Conservation (phyloP, 1,140 invertebrate species). For the Uloborus diversus region DNA sequence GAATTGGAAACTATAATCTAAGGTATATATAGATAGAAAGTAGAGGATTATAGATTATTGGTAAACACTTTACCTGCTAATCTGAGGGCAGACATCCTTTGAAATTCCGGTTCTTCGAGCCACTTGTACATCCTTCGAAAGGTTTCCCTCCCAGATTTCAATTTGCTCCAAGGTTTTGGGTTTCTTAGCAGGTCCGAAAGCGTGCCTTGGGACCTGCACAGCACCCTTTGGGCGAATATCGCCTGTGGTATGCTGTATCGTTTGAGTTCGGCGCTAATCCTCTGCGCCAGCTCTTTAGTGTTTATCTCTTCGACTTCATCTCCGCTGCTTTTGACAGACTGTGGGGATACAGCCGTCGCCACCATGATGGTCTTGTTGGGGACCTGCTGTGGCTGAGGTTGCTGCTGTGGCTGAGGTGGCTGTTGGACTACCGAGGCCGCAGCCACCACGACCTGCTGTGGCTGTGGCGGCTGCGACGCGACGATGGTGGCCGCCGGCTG, state of each 20-base stretch:
- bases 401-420: slow-evolving; percentile 24
- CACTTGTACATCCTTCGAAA: slow-evolving; percentile 99
- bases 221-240: slow-evolving; percentile 97
- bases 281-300: slow-evolving; percentile 97
- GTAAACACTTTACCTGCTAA: slow-evolving; percentile 93
- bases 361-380: slow-evolving; percentile 64
- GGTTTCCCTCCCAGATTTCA: slow-evolving; percentile 98
- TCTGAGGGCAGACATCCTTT: slow-evolving; percentile 97
- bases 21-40: too few relatives aligned
- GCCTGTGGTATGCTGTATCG: slow-evolving; percentile 99
- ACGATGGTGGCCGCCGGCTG: slow-evolving; percentile 30
- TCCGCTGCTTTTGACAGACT: slow-evolving; percentile 46
- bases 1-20: too few relatives aligned
- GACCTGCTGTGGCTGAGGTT: slow-evolving; percentile 63
- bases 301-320: slow-evolving; percentile 92
- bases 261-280: slow-evolving; percentile 98
- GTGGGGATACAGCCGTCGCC: slow-evolving; percentile 26
- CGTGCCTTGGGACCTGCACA: slow-evolving; percentile 98
- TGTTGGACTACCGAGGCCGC: slow-evolving; percentile 37
- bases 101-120: slow-evolving; percentile 99
- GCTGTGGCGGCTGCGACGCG: slow-evolving; percentile 61
- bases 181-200: slow-evolving; percentile 96
- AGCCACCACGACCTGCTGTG: slow-evolving; percentile 22
- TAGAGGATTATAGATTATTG: too few relatives aligned
- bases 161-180: slow-evolving; percentile 99